A percentile compares a stretch with the other conserved stretches of the same genome.
Evolutionary conservation across 2,888 invertebrate species (phyloP).

Genomic region (Cecidostiba fungosa): DNA sequence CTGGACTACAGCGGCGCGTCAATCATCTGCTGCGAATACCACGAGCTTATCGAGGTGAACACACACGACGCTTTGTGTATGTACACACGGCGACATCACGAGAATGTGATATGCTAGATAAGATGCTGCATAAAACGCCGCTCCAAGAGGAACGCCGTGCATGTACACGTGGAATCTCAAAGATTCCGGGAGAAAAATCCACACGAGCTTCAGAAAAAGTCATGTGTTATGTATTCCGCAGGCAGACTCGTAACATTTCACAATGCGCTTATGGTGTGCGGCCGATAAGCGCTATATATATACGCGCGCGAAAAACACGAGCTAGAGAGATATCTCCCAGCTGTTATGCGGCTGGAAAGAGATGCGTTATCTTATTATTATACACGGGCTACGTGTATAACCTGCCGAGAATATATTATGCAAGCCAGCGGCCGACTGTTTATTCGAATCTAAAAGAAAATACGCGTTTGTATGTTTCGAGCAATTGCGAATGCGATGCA

Average conservation of each 20-base stretch:
- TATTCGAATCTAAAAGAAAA: neutral
- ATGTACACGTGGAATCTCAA: neutral
- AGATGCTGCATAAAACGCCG: neutral
- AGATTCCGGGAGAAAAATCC: neutral
- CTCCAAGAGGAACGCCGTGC: neutral
- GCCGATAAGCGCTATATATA: neutral
- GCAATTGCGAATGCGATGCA: too few species aligned
- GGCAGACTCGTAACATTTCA: constrained; percentile 27
- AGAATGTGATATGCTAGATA: neutral
- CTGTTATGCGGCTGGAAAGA: neutral
- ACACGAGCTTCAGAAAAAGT: neutral
- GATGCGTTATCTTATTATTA: neutral
- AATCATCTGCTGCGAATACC: too few species aligned
- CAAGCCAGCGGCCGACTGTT: neutral
- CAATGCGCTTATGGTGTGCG: neutral
- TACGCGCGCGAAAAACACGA: neutral
- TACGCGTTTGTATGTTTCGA: too few species aligned
- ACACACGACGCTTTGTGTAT: neutral
- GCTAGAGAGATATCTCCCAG: neutral
- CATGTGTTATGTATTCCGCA: neutral
- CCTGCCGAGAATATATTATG: neutral
- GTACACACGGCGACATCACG: neutral
- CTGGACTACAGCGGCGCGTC: neutral
- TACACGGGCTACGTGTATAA: neutral
- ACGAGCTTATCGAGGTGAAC: neutral